phyloP scores from a whole-genome alignment of 2,113 vertebrate species.

The Sterrhoptilus dennistouni region DNA sequence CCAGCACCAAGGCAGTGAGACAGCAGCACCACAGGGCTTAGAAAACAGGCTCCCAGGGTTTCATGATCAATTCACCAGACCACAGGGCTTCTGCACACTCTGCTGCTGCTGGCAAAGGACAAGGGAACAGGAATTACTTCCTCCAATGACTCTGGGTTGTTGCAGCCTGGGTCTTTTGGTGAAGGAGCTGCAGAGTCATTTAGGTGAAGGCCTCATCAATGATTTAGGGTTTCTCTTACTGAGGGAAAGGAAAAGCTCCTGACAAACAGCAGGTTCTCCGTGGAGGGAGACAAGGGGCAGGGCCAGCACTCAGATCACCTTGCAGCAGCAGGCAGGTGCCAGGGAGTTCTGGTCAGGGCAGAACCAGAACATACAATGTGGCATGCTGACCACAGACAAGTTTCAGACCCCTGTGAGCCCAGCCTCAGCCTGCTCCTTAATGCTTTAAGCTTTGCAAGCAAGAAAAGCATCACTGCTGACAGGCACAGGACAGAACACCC shows the following conservation, averaged over 20 bases:
- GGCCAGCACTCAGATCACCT: not conserved
- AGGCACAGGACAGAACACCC: not conserved
- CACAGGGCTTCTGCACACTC: not conserved
- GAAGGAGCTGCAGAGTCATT: not conserved
- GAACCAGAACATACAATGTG: not conserved
- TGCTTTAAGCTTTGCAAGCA: rapidly evolving
- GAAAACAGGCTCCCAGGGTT: not conserved
- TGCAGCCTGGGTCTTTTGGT: not conserved
- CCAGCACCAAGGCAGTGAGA: not conserved
- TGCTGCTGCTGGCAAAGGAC: not conserved
- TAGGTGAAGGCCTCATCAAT: not conserved
- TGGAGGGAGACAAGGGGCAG: not conserved
- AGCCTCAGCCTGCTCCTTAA: not conserved
- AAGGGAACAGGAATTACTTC: not conserved
- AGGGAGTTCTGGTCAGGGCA: not conserved
- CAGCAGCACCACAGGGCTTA: not conserved
- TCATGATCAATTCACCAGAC: not conserved
- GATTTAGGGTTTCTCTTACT: not conserved
- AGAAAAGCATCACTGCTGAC: not conserved
- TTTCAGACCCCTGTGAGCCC: not conserved
- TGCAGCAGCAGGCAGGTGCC: not conserved
- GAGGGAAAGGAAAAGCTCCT: not conserved
- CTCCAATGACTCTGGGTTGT: not conserved
- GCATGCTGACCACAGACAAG: not conserved
- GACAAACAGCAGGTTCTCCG: not conserved